These are phyloP conservation scores for Syncerus caffer DNA, from an alignment of 2,797 vertebrate species.

Conservation along the genomic window DNA sequence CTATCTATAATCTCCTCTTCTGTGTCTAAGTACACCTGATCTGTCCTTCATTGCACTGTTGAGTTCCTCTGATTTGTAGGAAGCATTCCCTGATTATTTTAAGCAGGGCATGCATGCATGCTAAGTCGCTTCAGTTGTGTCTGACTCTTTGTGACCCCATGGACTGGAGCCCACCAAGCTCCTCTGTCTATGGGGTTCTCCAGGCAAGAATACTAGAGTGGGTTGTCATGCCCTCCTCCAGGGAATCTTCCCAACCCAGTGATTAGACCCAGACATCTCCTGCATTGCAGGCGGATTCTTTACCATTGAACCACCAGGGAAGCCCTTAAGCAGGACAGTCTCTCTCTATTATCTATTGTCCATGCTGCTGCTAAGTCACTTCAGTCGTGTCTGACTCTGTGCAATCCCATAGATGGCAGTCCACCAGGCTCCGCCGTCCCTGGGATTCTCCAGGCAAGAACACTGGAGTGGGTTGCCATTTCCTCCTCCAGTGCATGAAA, in stretches of 20 bases:
- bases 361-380: background rate
- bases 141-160: background rate
- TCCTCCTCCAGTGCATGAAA: background rate
- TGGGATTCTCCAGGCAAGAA: background rate
- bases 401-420: background rate
- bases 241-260: background rate
- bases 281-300: background rate
- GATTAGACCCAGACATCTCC: background rate
- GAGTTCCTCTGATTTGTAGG: background rate
- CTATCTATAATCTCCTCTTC: background rate
- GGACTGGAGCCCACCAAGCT: background rate
- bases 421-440: fast-evolving
- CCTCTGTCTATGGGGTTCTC: background rate
- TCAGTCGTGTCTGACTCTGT: background rate
- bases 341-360: background rate
- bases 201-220: background rate
- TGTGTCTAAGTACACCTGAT: background rate
- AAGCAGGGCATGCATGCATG: background rate
- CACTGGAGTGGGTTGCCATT: background rate
- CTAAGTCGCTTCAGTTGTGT: background rate
- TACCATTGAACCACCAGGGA: background rate
- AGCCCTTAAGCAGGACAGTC: background rate
- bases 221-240: background rate
- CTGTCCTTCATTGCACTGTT: background rate
- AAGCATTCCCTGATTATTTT: background rate